Evolutionary conservation across 2,113 vertebrate genomes (phyloP).

Genomic region (Herpailurus yagouaroundi): DNA sequence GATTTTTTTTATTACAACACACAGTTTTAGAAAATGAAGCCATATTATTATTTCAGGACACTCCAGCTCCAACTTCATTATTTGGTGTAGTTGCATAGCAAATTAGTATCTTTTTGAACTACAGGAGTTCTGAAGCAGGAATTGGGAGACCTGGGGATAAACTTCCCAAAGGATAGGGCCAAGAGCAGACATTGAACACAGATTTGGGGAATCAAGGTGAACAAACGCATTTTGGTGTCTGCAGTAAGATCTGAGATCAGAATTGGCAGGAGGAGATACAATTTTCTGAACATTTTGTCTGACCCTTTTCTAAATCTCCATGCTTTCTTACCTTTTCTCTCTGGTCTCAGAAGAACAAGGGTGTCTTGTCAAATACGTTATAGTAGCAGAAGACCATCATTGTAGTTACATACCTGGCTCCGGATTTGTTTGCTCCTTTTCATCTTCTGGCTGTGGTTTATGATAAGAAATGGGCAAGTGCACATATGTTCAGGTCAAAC

Average conservation of each 20-base stretch:
- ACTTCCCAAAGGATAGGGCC: background rate
- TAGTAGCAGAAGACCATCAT: background rate
- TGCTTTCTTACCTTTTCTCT: background rate
- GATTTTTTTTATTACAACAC: background rate
- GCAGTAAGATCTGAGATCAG: background rate
- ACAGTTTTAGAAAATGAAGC: background rate
- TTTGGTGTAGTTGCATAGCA: background rate
- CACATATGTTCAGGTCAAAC: background rate
- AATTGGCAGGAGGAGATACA: background rate
- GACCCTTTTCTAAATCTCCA: background rate
- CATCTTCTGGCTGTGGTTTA: background rate
- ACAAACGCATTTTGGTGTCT: background rate
- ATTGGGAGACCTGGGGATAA: background rate
- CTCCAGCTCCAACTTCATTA: background rate
- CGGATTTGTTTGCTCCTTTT: background rate
- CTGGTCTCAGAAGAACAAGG: background rate
- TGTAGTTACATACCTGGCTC: background rate
- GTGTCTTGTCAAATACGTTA: background rate
- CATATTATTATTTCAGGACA: conserved; percentile 21
- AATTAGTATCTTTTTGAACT: background rate
- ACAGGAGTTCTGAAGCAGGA: background rate
- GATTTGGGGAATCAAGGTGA: background rate
- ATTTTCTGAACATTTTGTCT: background rate
- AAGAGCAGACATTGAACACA: background rate
- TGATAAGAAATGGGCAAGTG: background rate